Percentiles rank a stretch among this genome's conserved stretches.
Conservation (phyloP, 1,140 invertebrate species). For the Adoxophyes honmai region DNA sequence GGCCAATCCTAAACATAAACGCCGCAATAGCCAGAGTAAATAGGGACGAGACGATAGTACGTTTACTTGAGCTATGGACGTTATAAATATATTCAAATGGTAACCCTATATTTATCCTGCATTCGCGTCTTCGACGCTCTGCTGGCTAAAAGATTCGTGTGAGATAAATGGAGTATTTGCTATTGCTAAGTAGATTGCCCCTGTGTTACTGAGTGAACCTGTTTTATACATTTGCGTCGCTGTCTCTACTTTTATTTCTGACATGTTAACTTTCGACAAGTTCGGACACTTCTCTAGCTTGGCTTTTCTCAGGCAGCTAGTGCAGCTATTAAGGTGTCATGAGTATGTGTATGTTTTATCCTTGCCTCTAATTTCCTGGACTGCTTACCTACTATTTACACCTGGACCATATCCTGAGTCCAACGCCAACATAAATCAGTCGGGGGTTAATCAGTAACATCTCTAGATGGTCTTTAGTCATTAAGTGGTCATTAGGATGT, state of each 20-base stretch:
- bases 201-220: neutral
- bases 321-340: too few relatives aligned
- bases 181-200: neutral
- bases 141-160: neutral
- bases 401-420: neutral
- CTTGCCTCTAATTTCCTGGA: conserved; percentile 2
- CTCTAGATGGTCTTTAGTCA: too few relatives aligned
- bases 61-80: neutral
- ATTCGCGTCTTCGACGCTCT: neutral
- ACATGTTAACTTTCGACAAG: conserved; percentile 9
- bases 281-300: conserved; percentile 1
- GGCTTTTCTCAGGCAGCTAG: neutral
- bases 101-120: neutral
- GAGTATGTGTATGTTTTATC: too few relatives aligned
- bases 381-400: conserved; percentile 6
- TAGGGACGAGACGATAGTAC: neutral
- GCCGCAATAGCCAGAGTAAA: neutral
- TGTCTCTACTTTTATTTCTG: neutral
- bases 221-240: conserved; percentile 4
- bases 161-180: neutral
- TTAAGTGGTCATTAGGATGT: too few relatives aligned
- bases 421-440: too few relatives aligned
- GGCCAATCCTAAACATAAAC: neutral
- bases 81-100: neutral
- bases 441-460: too few relatives aligned